Conservation (phyloP, 2,888 invertebrate species). For the Zygogramma bicolorata region DNA sequence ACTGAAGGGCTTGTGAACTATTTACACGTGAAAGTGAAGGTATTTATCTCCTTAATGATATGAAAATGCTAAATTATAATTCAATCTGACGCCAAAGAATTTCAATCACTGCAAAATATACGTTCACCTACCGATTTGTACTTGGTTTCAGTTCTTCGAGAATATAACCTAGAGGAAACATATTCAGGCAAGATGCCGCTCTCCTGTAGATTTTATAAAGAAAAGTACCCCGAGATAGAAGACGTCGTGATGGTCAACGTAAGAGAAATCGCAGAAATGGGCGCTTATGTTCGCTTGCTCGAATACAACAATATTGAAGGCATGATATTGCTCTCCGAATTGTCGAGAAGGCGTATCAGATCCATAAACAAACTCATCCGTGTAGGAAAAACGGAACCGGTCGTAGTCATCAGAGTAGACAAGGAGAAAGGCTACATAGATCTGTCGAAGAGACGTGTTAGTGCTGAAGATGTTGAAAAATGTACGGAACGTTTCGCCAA, state of each 20-base stretch:
- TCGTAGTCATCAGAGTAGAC: conserved; percentile 98
- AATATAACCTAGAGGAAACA: conserved; percentile 33
- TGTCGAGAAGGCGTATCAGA: conserved; percentile 97
- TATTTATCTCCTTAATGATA: too few relatives aligned
- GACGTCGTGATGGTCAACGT: conserved; percentile 99
- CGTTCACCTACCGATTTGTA: not conserved
- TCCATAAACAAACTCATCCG: conserved; percentile 99
- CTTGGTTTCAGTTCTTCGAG: not conserved
- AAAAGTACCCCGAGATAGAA: conserved; percentile 97
- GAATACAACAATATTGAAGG: conserved; percentile 99
- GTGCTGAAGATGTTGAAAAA: conserved; percentile 96
- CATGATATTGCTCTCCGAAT: conserved; percentile 98
- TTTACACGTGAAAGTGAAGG: too few relatives aligned
- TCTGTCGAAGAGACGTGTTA: conserved; percentile 98
- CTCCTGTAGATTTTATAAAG: conserved; percentile 96
- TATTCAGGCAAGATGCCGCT: conserved; percentile 78
- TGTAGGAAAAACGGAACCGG: conserved; percentile 98
- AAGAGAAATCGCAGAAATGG: conserved; percentile 98
- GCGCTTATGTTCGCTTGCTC: conserved; percentile 96
- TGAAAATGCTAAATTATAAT: too few relatives aligned
- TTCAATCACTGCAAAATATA: not conserved
- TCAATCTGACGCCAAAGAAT: not conserved
- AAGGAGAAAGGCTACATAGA: conserved; percentile 99
- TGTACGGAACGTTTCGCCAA: conserved; percentile 99
- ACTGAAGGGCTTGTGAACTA: too few relatives aligned